Conservation (phyloP, 2,888 invertebrate genomes). For the Sericinus montela region DNA sequence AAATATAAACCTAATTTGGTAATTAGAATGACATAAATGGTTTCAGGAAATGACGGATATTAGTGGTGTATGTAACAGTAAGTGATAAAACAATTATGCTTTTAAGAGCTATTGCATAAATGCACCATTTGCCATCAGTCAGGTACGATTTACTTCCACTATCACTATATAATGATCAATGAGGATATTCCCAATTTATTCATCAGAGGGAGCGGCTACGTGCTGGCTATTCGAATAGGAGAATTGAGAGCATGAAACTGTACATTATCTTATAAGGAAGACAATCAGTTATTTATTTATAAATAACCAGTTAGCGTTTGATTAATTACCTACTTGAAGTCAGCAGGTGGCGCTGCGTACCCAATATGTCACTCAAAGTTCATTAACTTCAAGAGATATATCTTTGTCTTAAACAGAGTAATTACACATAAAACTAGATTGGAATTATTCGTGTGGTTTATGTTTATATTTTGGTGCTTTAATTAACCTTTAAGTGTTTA, state of each 20-base stretch:
- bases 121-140: slow-evolving; percentile 8
- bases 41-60: neutral
- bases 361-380: neutral
- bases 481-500: no score
- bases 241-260: slow-evolving; percentile 14
- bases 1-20: no score
- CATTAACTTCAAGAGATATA: neutral
- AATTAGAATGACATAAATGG: no score
- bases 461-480: no score
- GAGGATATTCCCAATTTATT: slow-evolving; percentile 20
- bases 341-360: neutral
- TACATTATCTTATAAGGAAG: neutral
- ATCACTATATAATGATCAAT: slow-evolving; percentile 7
- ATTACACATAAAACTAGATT: neutral
- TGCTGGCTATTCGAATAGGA: slow-evolving; percentile 16
- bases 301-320: neutral
- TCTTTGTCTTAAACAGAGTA: neutral
- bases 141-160: slow-evolving; percentile 14
- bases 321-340: neutral
- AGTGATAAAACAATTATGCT: slow-evolving; percentile 8
- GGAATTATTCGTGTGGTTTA: neutral
- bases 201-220: slow-evolving; percentile 16
- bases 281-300: neutral
- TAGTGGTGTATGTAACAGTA: slow-evolving; percentile 13
- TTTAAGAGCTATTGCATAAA: slow-evolving; percentile 1